Percentiles rank a stretch among this genome's conserved stretches.
Conservation (phyloP, 2,888 invertebrate genomes). For the Ophion slaviceki region DNA sequence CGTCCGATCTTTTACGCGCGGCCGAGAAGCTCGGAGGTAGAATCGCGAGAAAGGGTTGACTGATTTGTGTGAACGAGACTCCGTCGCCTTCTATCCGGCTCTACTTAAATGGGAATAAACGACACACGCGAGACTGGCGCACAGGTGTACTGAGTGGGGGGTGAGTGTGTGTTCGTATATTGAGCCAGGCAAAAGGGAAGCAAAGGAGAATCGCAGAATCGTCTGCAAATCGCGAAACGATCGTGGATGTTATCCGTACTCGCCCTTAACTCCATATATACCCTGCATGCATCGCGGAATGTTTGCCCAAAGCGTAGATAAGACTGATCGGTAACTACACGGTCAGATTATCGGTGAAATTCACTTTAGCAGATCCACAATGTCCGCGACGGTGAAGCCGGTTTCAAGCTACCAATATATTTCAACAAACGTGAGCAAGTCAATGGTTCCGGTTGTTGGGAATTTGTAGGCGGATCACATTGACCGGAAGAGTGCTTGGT, state of each 20-base stretch:
- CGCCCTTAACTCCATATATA: slow-evolving; percentile 36
- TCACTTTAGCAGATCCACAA: background rate
- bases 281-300: slow-evolving; percentile 13
- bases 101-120: slow-evolving; percentile 82
- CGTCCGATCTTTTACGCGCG: slow-evolving; percentile 40
- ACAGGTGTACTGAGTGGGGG: slow-evolving; percentile 53
- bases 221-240: slow-evolving; percentile 62
- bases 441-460: background rate
- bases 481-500: background rate
- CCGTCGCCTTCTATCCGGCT: slow-evolving; percentile 77
- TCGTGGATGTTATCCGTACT: slow-evolving; percentile 43
- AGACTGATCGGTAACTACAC: background rate
- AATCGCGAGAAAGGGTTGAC: slow-evolving; percentile 77
- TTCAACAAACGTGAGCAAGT: background rate
- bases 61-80: slow-evolving; percentile 80
- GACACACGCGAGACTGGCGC: slow-evolving; percentile 65
- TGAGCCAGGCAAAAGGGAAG: slow-evolving; percentile 38
- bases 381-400: background rate
- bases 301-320: slow-evolving; percentile 17
- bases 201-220: slow-evolving; percentile 54
- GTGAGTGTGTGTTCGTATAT: slow-evolving; percentile 14
- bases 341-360: background rate
- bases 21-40: slow-evolving; percentile 34
- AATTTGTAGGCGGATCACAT: background rate
- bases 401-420: background rate